Percentiles rank a stretch among this genome's conserved stretches.
Conservation (phyloP, 2,113 vertebrate species). For the Neolamprologus sp. region DNA sequence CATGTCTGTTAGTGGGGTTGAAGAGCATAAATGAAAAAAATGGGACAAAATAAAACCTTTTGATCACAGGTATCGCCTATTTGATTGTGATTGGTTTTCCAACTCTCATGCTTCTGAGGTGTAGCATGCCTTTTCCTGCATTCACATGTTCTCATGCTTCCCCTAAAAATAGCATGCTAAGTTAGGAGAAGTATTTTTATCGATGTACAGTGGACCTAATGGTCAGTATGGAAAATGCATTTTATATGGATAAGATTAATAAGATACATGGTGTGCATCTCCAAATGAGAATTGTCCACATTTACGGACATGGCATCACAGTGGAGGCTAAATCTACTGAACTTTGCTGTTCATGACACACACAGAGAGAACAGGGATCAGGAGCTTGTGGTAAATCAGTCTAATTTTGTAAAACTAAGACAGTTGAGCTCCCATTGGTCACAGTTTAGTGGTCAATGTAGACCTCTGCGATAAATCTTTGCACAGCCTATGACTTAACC, state of each 20-base stretch:
- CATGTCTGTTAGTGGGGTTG: not conserved
- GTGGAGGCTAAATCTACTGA: not conserved
- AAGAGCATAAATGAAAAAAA: not conserved
- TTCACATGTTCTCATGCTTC: not conserved
- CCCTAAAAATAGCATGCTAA: not conserved
- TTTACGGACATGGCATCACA: not conserved
- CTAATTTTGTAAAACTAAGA: not conserved
- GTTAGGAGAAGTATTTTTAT: not conserved
- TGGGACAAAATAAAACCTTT: not conserved
- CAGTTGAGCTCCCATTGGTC: not conserved
- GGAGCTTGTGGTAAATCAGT: not conserved
- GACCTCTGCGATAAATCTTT: not conserved
- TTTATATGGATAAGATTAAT: not conserved
- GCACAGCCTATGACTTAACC: not conserved
- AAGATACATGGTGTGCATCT: not conserved
- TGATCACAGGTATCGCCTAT: not conserved
- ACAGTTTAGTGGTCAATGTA: not conserved
- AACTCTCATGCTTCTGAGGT: not conserved
- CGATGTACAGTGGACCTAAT: fast-evolving
- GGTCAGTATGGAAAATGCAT: not conserved
- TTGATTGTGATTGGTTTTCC: not conserved
- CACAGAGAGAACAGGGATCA: not conserved
- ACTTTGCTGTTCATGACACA: not conserved
- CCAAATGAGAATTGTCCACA: not conserved
- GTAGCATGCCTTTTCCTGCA: not conserved